Base-by-base conservation (phyloP, 2,888 invertebrate species). In the Idaea dimidiata region DNA sequence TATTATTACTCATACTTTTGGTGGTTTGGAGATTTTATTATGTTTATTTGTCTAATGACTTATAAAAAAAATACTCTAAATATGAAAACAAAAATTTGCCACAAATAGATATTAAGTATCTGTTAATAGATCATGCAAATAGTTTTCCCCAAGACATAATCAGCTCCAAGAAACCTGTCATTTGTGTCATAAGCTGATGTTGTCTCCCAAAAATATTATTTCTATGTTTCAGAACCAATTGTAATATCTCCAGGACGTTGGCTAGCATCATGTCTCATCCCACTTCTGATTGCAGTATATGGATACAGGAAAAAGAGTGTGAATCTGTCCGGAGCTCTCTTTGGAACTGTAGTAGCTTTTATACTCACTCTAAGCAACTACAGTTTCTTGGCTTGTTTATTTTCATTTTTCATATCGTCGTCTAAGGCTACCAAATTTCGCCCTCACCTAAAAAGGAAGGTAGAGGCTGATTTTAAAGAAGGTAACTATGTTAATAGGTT, bases 371-470 rank as follows among this genome's bases (percentile, higher is more conserved):
- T 97, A 31, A 95, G 96, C 60, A 97, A 94, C 81, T 95, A 96
- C 77, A 95, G 96, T 65, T 97, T 97, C 81, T 85, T 96, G 58
- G 93, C 94, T 16, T 94, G 95, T 68, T 88, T 98, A 43, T 87
- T 96, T 16, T 92, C 94, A 4, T 98, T 98, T 84, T 98, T 97
- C 79, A 82, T 97, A 24, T 93, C 96, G 58, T 96, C 96, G 1
- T 97, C 97, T 0, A 95, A 95, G 79, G 97, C 96, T 0, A 97
- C 98, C 0, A 97, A 96, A 82, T 96, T 95, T 77, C 93, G 95
- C 17, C 86, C 94, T 0, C 85, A 94, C 62, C 82, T 93, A 59
- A 97, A 97, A 79, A 90, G 87, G 63, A 95, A 95, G 78, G 81
- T 97, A 61, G 97, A 97, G 81, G 93, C 93, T 58, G 95, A 97